Conservation (phyloP, 2,113 vertebrate species). For the Anhinga rufa region DNA sequence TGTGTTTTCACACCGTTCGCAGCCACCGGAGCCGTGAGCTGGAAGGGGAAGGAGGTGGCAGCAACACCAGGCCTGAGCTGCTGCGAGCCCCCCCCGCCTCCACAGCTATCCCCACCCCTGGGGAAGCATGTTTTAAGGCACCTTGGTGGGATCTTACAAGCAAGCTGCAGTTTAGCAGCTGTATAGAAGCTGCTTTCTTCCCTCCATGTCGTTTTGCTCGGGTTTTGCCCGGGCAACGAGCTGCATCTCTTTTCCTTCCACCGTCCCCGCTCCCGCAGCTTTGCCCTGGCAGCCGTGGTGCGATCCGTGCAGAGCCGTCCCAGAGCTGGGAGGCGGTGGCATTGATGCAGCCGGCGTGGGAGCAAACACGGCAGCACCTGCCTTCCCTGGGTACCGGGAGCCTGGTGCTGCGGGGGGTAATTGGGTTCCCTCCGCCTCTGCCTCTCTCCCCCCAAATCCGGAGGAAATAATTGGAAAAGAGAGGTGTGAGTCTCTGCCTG, state of each 20-base stretch:
- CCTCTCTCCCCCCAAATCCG: slow-evolving; percentile 19
- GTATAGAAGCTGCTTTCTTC: background rate
- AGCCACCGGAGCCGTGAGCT: background rate
- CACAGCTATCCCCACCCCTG: background rate
- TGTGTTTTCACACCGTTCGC: accelerated
- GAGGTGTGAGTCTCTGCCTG: slow-evolving; percentile 74
- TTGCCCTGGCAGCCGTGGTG: background rate
- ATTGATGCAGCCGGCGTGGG: accelerated
- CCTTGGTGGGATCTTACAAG: accelerated
- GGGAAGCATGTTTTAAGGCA: background rate
- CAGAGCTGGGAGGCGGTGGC: background rate
- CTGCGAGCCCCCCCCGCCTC: background rate
- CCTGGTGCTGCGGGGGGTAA: background rate
- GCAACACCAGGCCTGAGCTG: accelerated
- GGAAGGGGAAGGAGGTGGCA: background rate
- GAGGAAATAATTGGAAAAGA: slow-evolving; percentile 77
- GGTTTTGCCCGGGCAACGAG: accelerated
- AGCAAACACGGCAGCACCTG: background rate
- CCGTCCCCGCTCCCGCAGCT: accelerated
- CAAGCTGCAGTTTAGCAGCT: background rate
- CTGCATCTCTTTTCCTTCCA: background rate
- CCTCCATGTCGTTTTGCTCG: accelerated
- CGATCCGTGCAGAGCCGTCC: accelerated
- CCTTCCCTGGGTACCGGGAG: background rate
- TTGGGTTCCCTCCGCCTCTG: slow-evolving; percentile 5